A percentile compares a stretch with the other conserved stretches of the same genome.
These are phyloP conservation scores for Myotis yumanensis DNA, from an alignment of 2,113 vertebrate genomes.

Conservation along the genomic window DNA sequence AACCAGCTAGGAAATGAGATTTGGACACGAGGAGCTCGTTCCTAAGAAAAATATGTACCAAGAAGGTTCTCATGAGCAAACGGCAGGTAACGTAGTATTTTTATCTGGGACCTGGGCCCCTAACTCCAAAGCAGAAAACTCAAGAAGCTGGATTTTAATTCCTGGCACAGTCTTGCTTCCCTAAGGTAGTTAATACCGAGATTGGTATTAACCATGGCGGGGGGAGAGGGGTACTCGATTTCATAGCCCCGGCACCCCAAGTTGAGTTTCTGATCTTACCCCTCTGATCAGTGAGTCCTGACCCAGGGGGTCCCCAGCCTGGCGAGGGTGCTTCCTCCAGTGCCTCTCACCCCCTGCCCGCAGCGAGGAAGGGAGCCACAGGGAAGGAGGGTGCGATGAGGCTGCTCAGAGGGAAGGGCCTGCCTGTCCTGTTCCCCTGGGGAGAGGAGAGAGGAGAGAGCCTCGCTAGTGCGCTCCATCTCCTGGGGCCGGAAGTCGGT, in stretches of 20 bases:
- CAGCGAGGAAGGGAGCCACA: background rate
- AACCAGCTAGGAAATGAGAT: background rate
- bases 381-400: background rate
- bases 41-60: background rate
- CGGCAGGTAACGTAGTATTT: background rate
- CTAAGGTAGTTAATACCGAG: background rate
- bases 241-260: background rate
- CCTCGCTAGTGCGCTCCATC: rapidly evolving
- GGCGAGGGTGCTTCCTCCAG: background rate
- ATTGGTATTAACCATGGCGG: background rate
- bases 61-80: background rate
- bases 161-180: background rate
- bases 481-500: rapidly evolving
- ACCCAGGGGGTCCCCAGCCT: background rate
- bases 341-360: background rate
- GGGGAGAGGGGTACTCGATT: background rate
- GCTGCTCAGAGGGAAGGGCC: background rate
- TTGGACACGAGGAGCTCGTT: background rate
- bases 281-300: background rate
- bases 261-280: background rate
- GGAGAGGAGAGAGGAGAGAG: background rate
- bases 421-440: background rate
- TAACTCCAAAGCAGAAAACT: background rate
- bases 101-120: background rate
- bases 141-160: background rate